phyloP scores from a whole-genome alignment of 2,888 invertebrate genomes.

The Amiota mariae region DNA sequence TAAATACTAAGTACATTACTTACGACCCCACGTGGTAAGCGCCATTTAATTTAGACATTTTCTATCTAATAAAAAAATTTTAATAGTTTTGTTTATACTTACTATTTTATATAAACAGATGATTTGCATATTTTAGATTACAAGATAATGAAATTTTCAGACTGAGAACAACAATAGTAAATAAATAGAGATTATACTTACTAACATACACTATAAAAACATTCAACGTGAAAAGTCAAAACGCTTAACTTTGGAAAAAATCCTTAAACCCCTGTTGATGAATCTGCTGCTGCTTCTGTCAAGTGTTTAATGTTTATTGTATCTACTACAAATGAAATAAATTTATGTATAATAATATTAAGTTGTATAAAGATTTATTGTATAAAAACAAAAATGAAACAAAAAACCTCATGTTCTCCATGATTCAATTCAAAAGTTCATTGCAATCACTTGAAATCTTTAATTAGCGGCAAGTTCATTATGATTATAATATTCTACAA shows the following conservation, averaged over 20 bases:
- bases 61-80: no score
- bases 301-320: conserved; percentile 11
- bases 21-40: neutral
- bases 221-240: neutral
- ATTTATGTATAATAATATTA: neutral
- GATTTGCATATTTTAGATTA: no score
- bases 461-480: conserved; percentile 9
- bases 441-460: conserved; percentile 6
- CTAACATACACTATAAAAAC: neutral
- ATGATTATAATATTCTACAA: no score
- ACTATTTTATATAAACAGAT: no score
- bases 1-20: neutral
- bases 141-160: no score
- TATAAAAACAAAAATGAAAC: conserved; percentile 4
- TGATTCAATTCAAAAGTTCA: conserved; percentile 21
- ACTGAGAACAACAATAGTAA: neutral
- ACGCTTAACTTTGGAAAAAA: conserved; percentile 6
- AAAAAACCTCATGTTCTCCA: no score
- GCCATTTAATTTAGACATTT: neutral
- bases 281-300: neutral
- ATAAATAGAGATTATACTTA: neutral
- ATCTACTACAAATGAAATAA: neutral
- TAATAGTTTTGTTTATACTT: no score
- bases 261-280: conserved; percentile 7
- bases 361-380: no score